phyloP scores from a whole-genome alignment of 2,888 invertebrate genomes.

The Arctia plantaginis region DNA sequence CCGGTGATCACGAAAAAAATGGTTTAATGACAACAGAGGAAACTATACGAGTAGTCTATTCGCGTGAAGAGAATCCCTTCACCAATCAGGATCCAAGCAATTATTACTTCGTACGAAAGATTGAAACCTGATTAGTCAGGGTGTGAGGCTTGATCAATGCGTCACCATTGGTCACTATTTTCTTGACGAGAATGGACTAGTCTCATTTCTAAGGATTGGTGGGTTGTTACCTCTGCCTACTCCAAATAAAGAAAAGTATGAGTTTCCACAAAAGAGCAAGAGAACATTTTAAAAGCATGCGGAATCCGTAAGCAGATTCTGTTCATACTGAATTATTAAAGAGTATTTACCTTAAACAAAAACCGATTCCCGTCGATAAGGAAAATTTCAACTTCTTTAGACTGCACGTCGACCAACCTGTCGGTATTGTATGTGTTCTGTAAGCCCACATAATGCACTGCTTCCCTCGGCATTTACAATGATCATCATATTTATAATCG shows the following conservation, averaged over 20 bases:
- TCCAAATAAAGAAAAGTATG: background rate
- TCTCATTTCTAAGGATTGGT: too few species aligned
- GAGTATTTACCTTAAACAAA: constrained; percentile 88
- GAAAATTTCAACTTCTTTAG: constrained; percentile 94
- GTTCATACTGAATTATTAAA: background rate
- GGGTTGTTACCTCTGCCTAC: too few species aligned
- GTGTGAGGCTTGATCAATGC: too few species aligned
- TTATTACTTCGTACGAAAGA: too few species aligned
- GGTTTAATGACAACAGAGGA: too few species aligned
- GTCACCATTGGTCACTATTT: too few species aligned
- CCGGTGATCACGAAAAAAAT: background rate
- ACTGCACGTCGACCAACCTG: constrained; percentile 98
- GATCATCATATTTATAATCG: constrained; percentile 65
- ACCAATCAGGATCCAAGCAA: too few species aligned
- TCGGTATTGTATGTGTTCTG: constrained; percentile 92
- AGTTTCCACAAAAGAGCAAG: background rate
- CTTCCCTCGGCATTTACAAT: constrained; percentile 94
- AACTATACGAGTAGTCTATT: too few species aligned
- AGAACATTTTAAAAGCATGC: background rate
- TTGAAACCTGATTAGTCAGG: too few species aligned
- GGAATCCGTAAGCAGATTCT: too few species aligned
- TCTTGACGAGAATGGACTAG: too few species aligned
- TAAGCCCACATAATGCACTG: constrained; percentile 98
- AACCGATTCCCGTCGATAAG: constrained; percentile 98
- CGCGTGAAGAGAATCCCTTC: too few species aligned